phyloP scores from a whole-genome alignment of 2,113 vertebrate genomes.

The Halcyon malimbica region DNA sequence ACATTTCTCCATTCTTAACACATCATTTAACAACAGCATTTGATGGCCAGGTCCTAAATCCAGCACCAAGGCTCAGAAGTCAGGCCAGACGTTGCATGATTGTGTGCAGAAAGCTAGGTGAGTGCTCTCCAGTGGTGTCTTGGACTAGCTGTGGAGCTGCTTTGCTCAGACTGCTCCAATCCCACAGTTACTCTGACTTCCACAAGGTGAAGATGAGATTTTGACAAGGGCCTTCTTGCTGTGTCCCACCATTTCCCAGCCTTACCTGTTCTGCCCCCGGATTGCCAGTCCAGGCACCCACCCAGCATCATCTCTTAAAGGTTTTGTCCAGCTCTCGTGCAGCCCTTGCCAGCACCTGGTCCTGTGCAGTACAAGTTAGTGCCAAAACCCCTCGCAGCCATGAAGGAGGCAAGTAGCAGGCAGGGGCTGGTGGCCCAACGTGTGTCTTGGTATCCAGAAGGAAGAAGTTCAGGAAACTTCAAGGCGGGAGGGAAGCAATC shows the following conservation, averaged over 20 bases:
- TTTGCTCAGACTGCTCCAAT: background rate
- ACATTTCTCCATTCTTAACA: slow-evolving; percentile 58
- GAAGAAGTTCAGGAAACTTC: background rate
- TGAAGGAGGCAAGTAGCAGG: background rate
- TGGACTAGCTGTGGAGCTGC: background rate
- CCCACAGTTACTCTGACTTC: background rate
- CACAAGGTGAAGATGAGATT: background rate
- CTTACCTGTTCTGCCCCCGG: background rate
- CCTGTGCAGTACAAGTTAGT: background rate
- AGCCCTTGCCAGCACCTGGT: background rate
- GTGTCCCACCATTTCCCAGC: background rate
- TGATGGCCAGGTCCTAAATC: slow-evolving; percentile 22
- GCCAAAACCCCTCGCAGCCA: background rate
- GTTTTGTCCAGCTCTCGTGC: fast-evolving
- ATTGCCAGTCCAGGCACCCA: background rate
- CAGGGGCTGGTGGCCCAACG: background rate
- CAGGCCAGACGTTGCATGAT: background rate
- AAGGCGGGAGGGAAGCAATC: background rate
- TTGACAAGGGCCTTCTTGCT: background rate
- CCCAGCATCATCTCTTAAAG: background rate
- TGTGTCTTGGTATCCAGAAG: background rate
- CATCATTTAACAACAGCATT: slow-evolving; percentile 24
- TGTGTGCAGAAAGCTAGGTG: background rate
- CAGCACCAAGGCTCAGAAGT: background rate
- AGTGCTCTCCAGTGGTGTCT: background rate